Base-by-base conservation (phyloP, 2,113 vertebrate species). In the Anarhynchus alexandrinus region DNA sequence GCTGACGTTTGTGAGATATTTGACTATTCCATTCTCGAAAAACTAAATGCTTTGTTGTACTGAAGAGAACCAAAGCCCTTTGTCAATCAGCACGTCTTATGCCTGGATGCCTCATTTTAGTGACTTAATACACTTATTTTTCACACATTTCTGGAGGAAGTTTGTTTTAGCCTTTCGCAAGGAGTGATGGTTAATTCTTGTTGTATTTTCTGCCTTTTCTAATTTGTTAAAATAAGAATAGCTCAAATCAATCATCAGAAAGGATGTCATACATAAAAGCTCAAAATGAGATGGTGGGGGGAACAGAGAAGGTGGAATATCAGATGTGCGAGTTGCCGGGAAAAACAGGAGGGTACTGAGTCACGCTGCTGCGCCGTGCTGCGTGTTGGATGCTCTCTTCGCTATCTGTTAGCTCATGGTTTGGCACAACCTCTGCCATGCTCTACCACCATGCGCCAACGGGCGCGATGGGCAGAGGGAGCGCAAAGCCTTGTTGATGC, bases 151-250 rank as follows among this genome's bases (percentile, higher is more conserved):
- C 74, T 66, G 51, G 25, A 85, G 91, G 74, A 88, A 91, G 23
- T 40, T 43, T 91, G 65, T 84, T 92, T 77, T 38, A 96, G 73
- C 49, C 16, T 81, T 42, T 51, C 1, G 1, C 51, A 73, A 73
- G n/a, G 32, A 69, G 12, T 3, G 5, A 5, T 38, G 42, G 90
- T 93, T 95, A 73, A 92, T 90, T 90, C 76, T 32, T 64, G 59
- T 81, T 91, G 84, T 91, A 72, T 95, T 76, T 96, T 91, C 77
- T 93, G 66, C 36, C 89, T 95, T 90, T 73, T 88, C 83, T 82
- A 91, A 73, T 82, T 79, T 88, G 55, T 90, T 93, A 61, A 82
- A 82, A 55, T 64, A 90, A 96, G 92, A 97, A 96, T 92, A 94
- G 82, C 79, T 93, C 64, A 15, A 88, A 83, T 97, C 96, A 91